Evolutionary conservation across 2,113 vertebrate species (phyloP).

Genomic region (Ageneiosus marmoratus): DNA sequence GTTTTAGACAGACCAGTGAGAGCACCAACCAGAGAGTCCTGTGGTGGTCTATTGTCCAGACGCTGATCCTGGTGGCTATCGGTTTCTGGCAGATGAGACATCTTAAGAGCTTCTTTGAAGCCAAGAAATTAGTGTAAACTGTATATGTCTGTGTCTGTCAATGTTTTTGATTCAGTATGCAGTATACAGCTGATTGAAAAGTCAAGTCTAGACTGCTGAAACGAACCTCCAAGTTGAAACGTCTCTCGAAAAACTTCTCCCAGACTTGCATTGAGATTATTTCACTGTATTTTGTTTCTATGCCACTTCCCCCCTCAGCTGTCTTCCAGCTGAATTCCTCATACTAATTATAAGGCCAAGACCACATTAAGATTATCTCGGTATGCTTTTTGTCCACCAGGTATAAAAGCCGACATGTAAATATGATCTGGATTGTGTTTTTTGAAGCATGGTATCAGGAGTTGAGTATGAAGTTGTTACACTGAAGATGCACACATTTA

Average conservation of each 20-base stretch:
- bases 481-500: constrained; percentile 18
- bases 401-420: not conserved
- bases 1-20: constrained; percentile 89
- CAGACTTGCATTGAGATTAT: constrained; percentile 22
- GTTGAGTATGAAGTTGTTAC: constrained; percentile 23
- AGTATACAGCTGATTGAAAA: constrained; percentile 53
- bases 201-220: constrained; percentile 50
- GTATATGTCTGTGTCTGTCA: constrained; percentile 12
- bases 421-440: not conserved
- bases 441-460: not conserved
- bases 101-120: constrained; percentile 93
- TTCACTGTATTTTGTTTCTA: constrained; percentile 19
- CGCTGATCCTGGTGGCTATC: constrained; percentile 87
- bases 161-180: constrained; percentile 55
- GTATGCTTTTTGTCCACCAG: not conserved
- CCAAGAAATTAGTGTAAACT: constrained; percentile 88
- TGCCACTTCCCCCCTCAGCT: constrained; percentile 15
- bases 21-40: constrained; percentile 91
- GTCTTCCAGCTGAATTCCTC: not conserved
- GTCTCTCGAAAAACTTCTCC: constrained; percentile 21
- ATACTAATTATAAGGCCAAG: constrained; percentile 3
- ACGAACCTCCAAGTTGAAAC: constrained; percentile 24
- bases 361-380: constrained; percentile 9
- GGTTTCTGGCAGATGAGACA: constrained; percentile 93
- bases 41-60: constrained; percentile 94